These are phyloP conservation scores for Drosophila multiciliata DNA, from an alignment of 2,888 invertebrate genomes.

Conservation along the genomic window DNA sequence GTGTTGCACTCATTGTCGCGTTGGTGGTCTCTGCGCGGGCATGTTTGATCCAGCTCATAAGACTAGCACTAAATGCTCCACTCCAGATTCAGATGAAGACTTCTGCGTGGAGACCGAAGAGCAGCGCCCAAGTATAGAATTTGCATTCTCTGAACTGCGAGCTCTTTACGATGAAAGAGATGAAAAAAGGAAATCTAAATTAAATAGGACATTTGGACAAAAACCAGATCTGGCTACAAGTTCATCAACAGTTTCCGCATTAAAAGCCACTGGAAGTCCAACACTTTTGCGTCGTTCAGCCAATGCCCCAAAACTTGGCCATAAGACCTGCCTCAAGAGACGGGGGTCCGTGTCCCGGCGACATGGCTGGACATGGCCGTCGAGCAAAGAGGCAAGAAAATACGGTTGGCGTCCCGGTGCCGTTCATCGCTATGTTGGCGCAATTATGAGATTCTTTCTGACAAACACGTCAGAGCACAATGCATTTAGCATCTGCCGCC, in stretches of 20 bases:
- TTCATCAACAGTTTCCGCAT: background rate
- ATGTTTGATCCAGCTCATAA: slow-evolving; percentile 30
- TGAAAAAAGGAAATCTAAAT: slow-evolving; percentile 14
- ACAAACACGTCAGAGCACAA: slow-evolving; percentile 69
- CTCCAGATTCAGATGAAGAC: slow-evolving; percentile 46
- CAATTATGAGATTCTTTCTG: slow-evolving; percentile 82
- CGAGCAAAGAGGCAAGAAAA: slow-evolving; percentile 60
- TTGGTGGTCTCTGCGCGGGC: slow-evolving; percentile 74
- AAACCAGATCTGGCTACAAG: background rate
- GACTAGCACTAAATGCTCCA: slow-evolving; percentile 39
- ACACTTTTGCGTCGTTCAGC: slow-evolving; percentile 36
- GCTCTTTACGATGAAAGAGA: slow-evolving; percentile 76
- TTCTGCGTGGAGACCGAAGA: slow-evolving; percentile 49
- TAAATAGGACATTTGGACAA: background rate
- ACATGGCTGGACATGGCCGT: slow-evolving; percentile 90
- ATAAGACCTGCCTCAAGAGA: slow-evolving; percentile 86
- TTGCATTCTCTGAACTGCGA: slow-evolving; percentile 75
- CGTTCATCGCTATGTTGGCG: slow-evolving; percentile 79
- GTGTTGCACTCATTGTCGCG: slow-evolving; percentile 77
- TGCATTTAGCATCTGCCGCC: slow-evolving; percentile 64
- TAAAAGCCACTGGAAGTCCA: slow-evolving; percentile 8
- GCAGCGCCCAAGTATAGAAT: slow-evolving; percentile 75
- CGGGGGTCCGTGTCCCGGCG: slow-evolving; percentile 86
- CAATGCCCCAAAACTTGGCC: slow-evolving; percentile 85
- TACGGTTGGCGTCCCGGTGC: slow-evolving; percentile 84